Base-by-base conservation (phyloP, 2,888 invertebrate species). In the Eulithis prunata region DNA sequence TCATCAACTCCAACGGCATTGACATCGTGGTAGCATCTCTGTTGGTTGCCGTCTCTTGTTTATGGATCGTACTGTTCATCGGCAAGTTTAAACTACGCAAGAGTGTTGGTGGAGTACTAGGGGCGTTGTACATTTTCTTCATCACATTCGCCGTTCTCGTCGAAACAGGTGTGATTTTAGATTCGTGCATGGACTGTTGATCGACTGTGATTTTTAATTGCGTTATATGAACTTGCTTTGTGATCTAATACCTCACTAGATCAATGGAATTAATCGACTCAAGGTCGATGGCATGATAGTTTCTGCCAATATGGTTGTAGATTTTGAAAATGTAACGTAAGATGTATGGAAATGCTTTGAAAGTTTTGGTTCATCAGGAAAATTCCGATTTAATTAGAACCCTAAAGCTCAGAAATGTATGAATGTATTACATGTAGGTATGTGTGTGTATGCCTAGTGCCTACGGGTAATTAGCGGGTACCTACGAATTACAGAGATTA, bases 1-100 rank as follows among this genome's bases (percentile, higher is more conserved):
- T 90, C 57, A 96, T 98, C 67, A 95, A 95, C 77, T 97, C 98
- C 0, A 94, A 95, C 1, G 97, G 97, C 0, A 95, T 98, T 47
- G 96, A 96, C 75, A 98, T 97, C 84, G 97, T 97, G 5, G 96
- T 97, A 10, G 92, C 96, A 52, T 96, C 96, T 2, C 94, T 98
- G 0, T 90, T 98, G 21, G 83, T 96, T 0, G 97, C 97, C 5
- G 96, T 97, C 0, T 72, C 94, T 1, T 93, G 95, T 5, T 94
- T 98, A 6, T 96, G 96, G 87, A 63, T 94, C 0, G 94, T 95
- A 0, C 91, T 98, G 1, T 94, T 94, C 28, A 78, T 95, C n/a
- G 96, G 95, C 71, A 95, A 95, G 69, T 97, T 96, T 82, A 92
- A 94, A 7, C 87, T 98, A 41, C 95, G 95, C 71, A 95, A 94